Conservation (phyloP, 30 jellyfish, hydroid and myxozoan genomes). For the Rhopilema esculentum region DNA sequence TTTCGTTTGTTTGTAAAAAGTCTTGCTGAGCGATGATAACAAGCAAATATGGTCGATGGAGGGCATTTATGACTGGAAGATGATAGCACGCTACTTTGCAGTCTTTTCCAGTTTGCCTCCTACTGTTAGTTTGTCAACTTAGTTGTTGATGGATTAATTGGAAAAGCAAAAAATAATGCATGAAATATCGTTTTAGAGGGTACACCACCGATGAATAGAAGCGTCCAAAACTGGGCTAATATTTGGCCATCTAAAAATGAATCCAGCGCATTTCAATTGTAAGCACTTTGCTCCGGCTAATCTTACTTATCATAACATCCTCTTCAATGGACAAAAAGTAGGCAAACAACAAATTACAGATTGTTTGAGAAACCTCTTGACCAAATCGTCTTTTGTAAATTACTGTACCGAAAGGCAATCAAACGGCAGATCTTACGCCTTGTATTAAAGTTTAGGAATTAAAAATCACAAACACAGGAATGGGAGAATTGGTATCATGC, state of each 20-base stretch:
- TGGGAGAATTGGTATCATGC: not conserved
- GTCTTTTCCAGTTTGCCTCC: conserved; percentile 32
- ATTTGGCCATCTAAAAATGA: conserved; percentile 36
- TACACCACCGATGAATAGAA: conserved; percentile 37
- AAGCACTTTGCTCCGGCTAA: conserved; percentile 36
- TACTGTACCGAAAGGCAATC: not conserved
- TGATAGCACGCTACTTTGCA: conserved; percentile 12
- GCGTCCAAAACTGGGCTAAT: conserved; percentile 57
- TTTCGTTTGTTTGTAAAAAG: conserved; percentile 1
- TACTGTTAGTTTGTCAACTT: conserved; percentile 13
- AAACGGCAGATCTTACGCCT: not conserved
- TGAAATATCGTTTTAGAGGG: conserved; percentile 29
- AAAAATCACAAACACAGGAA: not conserved
- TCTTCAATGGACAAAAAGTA: conserved; percentile 4
- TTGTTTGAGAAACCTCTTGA: not conserved
- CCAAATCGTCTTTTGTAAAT: not conserved
- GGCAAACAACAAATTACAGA: conserved; percentile 2
- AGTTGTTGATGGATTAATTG: conserved; percentile 24
- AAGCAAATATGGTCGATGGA: conserved; percentile 6
- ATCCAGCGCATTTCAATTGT: conserved; percentile 25
- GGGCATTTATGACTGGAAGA: conserved; percentile 2
- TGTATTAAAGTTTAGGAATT: not conserved
- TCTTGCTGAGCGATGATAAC: conserved; percentile 33
- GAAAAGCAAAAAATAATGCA: conserved; percentile 1
- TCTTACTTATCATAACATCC: conserved; percentile 49